Conservation (phyloP, 2,113 vertebrate species). For the Microtus oregoni region DNA sequence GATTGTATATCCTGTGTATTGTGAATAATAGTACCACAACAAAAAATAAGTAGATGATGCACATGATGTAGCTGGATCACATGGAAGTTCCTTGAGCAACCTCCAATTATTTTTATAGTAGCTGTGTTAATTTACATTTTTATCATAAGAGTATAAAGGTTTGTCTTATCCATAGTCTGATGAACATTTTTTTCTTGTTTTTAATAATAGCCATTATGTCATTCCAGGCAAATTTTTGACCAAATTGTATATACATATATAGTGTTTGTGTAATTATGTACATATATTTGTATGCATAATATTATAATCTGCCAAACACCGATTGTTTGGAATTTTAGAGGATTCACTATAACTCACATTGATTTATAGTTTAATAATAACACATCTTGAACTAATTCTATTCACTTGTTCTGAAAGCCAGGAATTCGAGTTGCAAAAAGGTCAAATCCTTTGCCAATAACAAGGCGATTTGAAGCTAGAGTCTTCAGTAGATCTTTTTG, state of each 20-base stretch:
- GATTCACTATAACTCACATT: not conserved
- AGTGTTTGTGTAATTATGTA: not conserved
- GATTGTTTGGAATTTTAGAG: not conserved
- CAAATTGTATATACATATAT: not conserved
- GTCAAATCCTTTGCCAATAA: constrained; percentile 27
- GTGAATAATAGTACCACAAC: not conserved
- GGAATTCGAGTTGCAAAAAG: not conserved
- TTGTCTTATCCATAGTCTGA: not conserved
- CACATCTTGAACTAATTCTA: not conserved
- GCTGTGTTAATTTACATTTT: not conserved
- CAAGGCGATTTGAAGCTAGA: not conserved
- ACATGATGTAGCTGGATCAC: no score
- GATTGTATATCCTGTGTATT: not conserved
- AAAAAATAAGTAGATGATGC: not conserved
- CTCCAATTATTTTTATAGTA: not conserved
- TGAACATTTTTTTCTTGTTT: not conserved
- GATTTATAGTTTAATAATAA: constrained; percentile 19
- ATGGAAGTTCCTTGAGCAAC: not conserved
- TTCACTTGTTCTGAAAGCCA: constrained; percentile 16
- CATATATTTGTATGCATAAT: not conserved
- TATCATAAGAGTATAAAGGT: not conserved
- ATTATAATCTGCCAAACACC: not conserved
- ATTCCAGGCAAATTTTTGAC: not conserved
- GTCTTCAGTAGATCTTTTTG: not conserved
- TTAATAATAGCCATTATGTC: not conserved